Evolutionary conservation across 2,113 vertebrate species (phyloP), one percentile per base, ranked within the genome.

Genomic region (Opisthocomus hoazin): DNA sequence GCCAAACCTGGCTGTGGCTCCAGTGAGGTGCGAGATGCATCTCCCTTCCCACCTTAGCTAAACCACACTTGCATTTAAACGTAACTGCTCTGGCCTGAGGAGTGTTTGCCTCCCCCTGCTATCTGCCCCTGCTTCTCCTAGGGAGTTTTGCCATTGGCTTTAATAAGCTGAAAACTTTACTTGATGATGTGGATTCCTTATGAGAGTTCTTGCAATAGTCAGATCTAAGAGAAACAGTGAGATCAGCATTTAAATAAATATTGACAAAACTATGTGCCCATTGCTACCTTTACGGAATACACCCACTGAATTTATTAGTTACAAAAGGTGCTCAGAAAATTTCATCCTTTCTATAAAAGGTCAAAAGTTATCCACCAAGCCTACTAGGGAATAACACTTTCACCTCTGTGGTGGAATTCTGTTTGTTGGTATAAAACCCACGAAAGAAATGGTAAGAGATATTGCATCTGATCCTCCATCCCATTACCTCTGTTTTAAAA

Each of bases 61-160:
- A 78, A 61, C 24, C n/a, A 74, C 61, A n/a, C 5, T 45, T 50
- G 5, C 19, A 29, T 26, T 83, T 43, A 69, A 76, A 36, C 0
- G 4, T 12, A 56, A 51, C 0, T 0, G 6, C 11, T 65, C 18
- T 14, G 36, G 9, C 37, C 18, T 24, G 22, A 71, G 24, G 2
- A 74, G 3, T 1, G 0, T 36, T 65, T 37, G 3, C 30, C 13
- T 63, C 12, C 8, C 30, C 8, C 8, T 9, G 3, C 19, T 34
- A 5, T 36, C 5, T 3, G 2, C 4, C 16, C 14, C 5, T 4
- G 2, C 13, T 51, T 5, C 17, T 51, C 12, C 29, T 26, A 7
- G 3, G 2, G 17, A 66, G 5, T 34, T 71, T 56, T 82, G 20
- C 21, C 18, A 23, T 6, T 51, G n/a, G 11, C 11, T 84, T 68